phyloP scores from a whole-genome alignment of 2,797 vertebrate genomes.

The Hylomyscus alleni region DNA sequence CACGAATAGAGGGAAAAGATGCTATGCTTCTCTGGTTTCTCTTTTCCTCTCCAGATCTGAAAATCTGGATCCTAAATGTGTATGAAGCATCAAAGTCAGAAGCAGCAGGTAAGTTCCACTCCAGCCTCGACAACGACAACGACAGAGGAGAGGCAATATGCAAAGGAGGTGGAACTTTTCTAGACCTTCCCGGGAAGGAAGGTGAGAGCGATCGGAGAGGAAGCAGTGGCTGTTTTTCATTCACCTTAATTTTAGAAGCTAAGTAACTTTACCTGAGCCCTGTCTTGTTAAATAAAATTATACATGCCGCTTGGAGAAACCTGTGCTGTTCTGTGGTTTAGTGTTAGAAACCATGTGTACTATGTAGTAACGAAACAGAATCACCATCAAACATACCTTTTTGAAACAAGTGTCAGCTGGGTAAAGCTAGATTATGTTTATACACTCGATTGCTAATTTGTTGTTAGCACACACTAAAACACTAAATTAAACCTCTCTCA shows the following conservation, averaged over 20 bases:
- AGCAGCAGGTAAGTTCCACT: neutral
- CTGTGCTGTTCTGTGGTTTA: slow-evolving; percentile 11
- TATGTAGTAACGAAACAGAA: neutral
- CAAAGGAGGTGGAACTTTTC: neutral
- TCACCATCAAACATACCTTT: slow-evolving; percentile 10
- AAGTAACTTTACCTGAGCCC: slow-evolving; percentile 25
- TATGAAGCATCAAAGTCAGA: slow-evolving; percentile 28
- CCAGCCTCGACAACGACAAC: neutral
- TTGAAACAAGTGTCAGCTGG: slow-evolving; percentile 19
- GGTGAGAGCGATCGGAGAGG: neutral
- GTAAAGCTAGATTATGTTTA: slow-evolving; percentile 51
- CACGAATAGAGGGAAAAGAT: slow-evolving; percentile 30
- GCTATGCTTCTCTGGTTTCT: neutral
- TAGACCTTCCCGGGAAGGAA: neutral
- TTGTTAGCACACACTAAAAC: neutral
- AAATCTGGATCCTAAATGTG: neutral
- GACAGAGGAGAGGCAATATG: neutral
- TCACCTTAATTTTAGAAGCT: slow-evolving; percentile 18
- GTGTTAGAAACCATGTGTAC: slow-evolving; percentile 7
- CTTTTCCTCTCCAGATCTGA: slow-evolving; percentile 3
- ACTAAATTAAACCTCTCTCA: slow-evolving; percentile 20
- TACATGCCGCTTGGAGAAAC: neutral
- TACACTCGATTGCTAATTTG: slow-evolving; percentile 40
- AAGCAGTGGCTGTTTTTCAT: neutral
- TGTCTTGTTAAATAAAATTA: slow-evolving; percentile 36